Percentiles rank a stretch among this genome's conserved stretches.
These are phyloP conservation scores for Galeopsomyia nigrocyanea DNA, from an alignment of 2,888 invertebrate species.

Conservation along the genomic window DNA sequence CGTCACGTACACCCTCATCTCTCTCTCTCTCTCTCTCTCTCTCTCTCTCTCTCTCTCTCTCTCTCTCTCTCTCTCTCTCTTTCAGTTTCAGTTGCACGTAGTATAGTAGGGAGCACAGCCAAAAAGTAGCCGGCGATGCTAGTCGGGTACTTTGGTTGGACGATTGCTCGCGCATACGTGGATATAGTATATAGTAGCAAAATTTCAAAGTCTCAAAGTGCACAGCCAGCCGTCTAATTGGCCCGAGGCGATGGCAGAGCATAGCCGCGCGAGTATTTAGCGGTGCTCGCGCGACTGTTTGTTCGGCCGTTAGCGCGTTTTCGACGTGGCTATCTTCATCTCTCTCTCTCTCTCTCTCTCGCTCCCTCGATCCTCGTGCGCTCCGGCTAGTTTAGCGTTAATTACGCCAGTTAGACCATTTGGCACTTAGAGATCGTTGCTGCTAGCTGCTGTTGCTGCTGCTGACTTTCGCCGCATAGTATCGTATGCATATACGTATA, in stretches of 20 bases:
- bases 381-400: constrained; percentile 49
- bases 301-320: constrained; percentile 58
- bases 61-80: neutral
- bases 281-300: constrained; percentile 50
- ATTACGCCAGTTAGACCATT: constrained; percentile 52
- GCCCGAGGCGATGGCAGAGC: constrained; percentile 9
- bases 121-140: too few species aligned
- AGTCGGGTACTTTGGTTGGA: too few species aligned
- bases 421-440: constrained; percentile 45
- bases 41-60: neutral
- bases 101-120: too few species aligned
- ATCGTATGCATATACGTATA: neutral
- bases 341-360: constrained; percentile 17
- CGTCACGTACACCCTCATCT: too few species aligned
- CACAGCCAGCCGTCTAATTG: constrained; percentile 38
- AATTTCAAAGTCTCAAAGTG: constrained; percentile 41
- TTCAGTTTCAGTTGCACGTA: too few species aligned
- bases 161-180: too few species aligned
- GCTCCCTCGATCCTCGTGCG: constrained; percentile 36
- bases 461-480: neutral
- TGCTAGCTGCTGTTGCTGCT: constrained; percentile 15
- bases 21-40: too few species aligned
- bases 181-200: constrained; percentile 13
- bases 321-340: constrained; percentile 44
- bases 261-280: constrained; percentile 30